Evolutionary conservation across 2,888 invertebrate genomes (phyloP).

Genomic region (Synergus gifuensis): DNA sequence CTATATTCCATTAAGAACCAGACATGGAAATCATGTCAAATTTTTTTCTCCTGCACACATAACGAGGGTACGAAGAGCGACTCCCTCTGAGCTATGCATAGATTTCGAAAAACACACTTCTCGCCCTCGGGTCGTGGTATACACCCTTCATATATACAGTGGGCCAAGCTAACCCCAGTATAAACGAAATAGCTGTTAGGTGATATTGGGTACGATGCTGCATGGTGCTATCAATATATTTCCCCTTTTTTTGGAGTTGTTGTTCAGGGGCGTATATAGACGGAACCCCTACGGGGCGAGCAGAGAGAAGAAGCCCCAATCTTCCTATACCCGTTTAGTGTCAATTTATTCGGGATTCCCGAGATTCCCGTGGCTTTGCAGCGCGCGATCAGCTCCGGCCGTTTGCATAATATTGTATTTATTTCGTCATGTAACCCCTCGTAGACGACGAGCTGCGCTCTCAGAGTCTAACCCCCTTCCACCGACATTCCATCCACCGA

Average conservation of each 20-base stretch:
- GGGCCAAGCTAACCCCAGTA: constrained; percentile 55
- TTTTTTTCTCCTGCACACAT: constrained; percentile 38
- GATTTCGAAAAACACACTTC: constrained; percentile 58
- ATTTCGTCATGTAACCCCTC: constrained; percentile 76
- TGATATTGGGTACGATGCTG: constrained; percentile 74
- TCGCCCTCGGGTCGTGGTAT: constrained; percentile 34
- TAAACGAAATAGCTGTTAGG: constrained; percentile 75
- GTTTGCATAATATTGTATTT: constrained; percentile 78
- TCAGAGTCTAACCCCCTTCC: constrained; percentile 20
- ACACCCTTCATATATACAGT: constrained; percentile 42
- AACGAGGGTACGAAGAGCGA: constrained; percentile 33
- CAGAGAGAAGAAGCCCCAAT: constrained; percentile 57
- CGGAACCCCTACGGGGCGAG: constrained; percentile 40
- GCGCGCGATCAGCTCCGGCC: constrained; percentile 74
- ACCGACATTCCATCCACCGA: constrained; percentile 18
- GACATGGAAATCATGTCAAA: constrained; percentile 35
- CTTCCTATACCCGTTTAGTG: constrained; percentile 74
- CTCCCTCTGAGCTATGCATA: constrained; percentile 63
- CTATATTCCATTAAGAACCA: constrained; percentile 24
- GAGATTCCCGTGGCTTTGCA: constrained; percentile 77
- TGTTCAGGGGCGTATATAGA: constrained; percentile 47
- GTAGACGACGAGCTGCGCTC: constrained; percentile 48
- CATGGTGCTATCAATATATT: constrained; percentile 66
- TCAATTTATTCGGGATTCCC: constrained; percentile 78
- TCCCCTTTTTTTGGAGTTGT: constrained; percentile 47